These are phyloP conservation scores for Scrobipalpa costella DNA, from an alignment of 2,888 invertebrate species.

Conservation along the genomic window DNA sequence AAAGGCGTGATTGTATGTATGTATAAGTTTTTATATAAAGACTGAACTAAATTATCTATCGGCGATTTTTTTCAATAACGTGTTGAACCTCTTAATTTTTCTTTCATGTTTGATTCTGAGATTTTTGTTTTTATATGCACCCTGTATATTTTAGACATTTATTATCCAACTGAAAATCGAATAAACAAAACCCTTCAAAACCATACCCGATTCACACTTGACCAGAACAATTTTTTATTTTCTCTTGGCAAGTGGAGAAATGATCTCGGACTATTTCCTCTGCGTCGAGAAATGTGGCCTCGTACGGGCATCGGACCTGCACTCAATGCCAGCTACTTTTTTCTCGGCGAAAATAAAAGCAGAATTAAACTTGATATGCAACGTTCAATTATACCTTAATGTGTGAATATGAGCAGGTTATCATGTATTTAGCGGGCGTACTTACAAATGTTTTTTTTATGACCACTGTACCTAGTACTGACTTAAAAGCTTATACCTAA, in stretches of 20 bases:
- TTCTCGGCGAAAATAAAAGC: slow-evolving; percentile 47
- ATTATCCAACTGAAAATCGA: not conserved
- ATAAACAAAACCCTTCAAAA: not conserved
- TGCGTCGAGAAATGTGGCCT: slow-evolving; percentile 68
- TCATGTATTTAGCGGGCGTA: slow-evolving; percentile 15
- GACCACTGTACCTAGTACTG: not conserved
- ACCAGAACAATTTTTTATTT: slow-evolving; percentile 35
- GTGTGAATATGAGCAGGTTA: slow-evolving; percentile 22
- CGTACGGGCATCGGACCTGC: slow-evolving; percentile 63
- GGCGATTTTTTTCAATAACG: not conserved
- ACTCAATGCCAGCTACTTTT: slow-evolving; percentile 48
- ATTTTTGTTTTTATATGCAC: no score
- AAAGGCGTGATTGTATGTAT: no score
- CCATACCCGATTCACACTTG: not conserved
- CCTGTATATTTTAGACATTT: no score
- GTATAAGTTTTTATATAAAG: not conserved
- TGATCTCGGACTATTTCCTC: slow-evolving; percentile 63
- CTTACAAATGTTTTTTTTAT: slow-evolving; percentile 25
- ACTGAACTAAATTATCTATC: not conserved
- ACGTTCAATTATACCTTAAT: slow-evolving; percentile 25
- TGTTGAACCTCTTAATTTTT: not conserved
- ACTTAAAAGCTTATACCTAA: not conserved
- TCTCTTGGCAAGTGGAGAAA: slow-evolving; percentile 64
- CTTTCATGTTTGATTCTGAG: no score
- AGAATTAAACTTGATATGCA: slow-evolving; percentile 34